Base-by-base conservation (phyloP, 2,797 vertebrate species). In the Pangasius krempfi region DNA sequence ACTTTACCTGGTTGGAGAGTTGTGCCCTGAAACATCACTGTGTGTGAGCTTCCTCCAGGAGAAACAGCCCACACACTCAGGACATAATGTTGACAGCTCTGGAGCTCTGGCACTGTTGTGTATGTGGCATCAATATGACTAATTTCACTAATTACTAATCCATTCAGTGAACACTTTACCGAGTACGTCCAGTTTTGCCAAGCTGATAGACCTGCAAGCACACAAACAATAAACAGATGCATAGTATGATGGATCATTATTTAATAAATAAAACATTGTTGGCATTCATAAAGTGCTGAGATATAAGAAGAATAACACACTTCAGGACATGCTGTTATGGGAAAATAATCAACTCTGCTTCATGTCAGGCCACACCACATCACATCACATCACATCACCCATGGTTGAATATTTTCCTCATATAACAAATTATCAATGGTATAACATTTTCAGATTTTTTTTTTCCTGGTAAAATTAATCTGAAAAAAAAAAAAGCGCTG, bases 101-200 rank as follows among this genome's bases (percentile, higher is more conserved):
- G 37, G 70, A 96, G 93, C 1, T 90, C 58, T 0, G 91, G 89
- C 47, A 96, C 52, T 1, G 89, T 92, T 76, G 94, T 66, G 44
- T 52, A 86, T 0, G 92, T 95, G 60, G 73, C 87, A 62, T 64
- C 92, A 58, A 95, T 87, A 47, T 94, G 92, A 87, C 88, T 91
- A 37, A 95, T 89, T 84, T 94, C 0, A 30, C 44, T 56, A 76
- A 93, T 78, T 37, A 92, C 62, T 81, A 91, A 87, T 33, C 86
- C 50, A 2, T 90, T 84, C 50, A 91, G 88, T 25, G 92, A 94
- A 73, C 95, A 27, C 90, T 93, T 93, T 68, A 96, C 92, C 37
- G 92, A 92, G 0, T 96, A 97, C 6, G 92, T 96, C 96, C 96
- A 97, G 80, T 95, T 95, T 90, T 96, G 95, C 96, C 96, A 97